Conservation (phyloP, 2,888 invertebrate species). For the Pollenia griseotomentosa region DNA sequence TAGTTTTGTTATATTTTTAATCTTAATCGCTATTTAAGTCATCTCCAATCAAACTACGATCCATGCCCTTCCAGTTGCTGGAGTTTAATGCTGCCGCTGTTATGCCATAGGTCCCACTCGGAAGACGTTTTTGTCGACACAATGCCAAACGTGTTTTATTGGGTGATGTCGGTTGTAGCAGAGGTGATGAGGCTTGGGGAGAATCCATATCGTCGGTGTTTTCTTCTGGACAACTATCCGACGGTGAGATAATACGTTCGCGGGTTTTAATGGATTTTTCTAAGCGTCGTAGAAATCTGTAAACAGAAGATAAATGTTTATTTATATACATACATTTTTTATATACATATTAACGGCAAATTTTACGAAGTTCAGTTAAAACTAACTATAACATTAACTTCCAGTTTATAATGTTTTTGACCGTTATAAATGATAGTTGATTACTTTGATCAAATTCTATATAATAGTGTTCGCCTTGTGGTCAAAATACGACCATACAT, state of each 20-base stretch:
- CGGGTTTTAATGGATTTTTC: constrained; percentile 89
- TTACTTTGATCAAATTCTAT: no score
- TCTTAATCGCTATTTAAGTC: constrained; percentile 79
- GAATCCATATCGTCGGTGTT: constrained; percentile 87
- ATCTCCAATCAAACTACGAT: constrained; percentile 77
- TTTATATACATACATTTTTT: no score
- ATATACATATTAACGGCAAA: no score
- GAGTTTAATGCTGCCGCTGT: constrained; percentile 76
- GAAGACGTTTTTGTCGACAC: constrained; percentile 79
- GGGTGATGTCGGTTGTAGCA: constrained; percentile 80
- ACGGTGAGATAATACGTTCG: constrained; percentile 85
- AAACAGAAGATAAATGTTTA: constrained; percentile 13
- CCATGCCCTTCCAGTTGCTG: constrained; percentile 78
- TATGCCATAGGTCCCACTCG: constrained; percentile 76
- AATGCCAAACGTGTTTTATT: constrained; percentile 77
- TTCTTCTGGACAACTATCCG: constrained; percentile 85
- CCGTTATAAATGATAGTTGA: no score
- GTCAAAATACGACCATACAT: no score
- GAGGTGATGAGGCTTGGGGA: constrained; percentile 88
- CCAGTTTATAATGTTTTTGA: no score
- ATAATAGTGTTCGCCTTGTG: no score
- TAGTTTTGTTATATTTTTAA: background rate
- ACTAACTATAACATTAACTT: no score
- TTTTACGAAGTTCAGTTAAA: no score
- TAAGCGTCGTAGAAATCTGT: constrained; percentile 89